These are phyloP conservation scores for Hyperoplus lanceolatus DNA, from an alignment of 2,797 vertebrate genomes.

Conservation along the genomic window DNA sequence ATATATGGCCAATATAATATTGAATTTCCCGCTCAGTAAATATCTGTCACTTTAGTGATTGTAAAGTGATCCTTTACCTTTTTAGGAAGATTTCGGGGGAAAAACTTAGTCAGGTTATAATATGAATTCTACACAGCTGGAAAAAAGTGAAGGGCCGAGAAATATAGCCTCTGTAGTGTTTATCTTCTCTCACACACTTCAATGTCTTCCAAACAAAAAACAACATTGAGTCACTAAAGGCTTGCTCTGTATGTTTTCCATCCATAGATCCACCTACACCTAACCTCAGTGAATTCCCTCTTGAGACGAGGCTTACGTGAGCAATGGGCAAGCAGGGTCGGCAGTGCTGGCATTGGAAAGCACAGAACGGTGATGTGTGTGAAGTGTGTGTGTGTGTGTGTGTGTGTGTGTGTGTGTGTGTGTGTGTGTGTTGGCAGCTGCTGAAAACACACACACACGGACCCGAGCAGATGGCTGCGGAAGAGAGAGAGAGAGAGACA, in stretches of 20 bases:
- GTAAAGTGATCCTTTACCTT: background rate
- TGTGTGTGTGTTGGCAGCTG: constrained; percentile 73
- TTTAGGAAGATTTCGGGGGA: no score
- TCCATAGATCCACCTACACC: constrained; percentile 80
- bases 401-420: no score
- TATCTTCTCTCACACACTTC: constrained; percentile 44
- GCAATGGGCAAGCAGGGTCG: constrained; percentile 62
- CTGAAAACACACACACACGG: constrained; percentile 73
- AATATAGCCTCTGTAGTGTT: background rate
- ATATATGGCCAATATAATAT: background rate
- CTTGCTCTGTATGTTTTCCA: constrained; percentile 64
- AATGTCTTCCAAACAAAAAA: constrained; percentile 59
- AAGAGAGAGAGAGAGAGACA: constrained; percentile 66
- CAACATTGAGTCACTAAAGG: constrained; percentile 74
- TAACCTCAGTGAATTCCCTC: constrained; percentile 76
- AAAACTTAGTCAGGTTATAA: background rate
- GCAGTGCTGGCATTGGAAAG: constrained; percentile 74
- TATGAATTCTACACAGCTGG: background rate
- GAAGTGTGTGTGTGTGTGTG: no score
- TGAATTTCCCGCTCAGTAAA: background rate
- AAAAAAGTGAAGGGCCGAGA: constrained; percentile 5
- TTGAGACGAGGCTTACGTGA: constrained; percentile 82
- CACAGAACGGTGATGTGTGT: constrained; percentile 65
- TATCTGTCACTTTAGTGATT: background rate
- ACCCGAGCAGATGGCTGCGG: constrained; percentile 78